Evolutionary conservation across 2,888 invertebrate genomes (phyloP).

Genomic region (Periphyllus acericola): DNA sequence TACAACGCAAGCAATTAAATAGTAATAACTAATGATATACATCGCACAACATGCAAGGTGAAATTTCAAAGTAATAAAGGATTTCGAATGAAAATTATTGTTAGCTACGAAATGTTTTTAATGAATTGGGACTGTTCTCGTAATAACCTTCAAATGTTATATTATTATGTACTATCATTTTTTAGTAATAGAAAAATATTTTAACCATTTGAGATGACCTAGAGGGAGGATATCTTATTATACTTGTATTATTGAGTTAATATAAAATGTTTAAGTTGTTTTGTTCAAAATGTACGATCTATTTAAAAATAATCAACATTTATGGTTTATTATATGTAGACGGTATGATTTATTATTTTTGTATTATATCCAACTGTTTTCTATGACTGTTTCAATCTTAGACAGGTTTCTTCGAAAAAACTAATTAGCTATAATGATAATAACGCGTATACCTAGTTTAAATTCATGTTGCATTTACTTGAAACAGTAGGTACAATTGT

Average conservation of each 20-base stretch:
- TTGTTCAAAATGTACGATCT: background rate
- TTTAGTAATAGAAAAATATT: background rate
- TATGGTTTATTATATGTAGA: background rate
- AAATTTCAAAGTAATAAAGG: constrained; percentile 10
- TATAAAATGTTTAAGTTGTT: background rate
- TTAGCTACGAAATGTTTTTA: background rate
- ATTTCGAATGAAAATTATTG: background rate
- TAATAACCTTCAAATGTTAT: background rate
- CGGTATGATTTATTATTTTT: background rate
- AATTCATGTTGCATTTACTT: background rate
- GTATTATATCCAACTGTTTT: background rate
- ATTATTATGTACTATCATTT: no score
- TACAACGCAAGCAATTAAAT: background rate
- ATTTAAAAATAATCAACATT: background rate
- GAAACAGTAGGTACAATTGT: background rate
- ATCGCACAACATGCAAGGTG: background rate
- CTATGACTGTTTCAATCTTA: background rate
- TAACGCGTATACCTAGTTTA: background rate
- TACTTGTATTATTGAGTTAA: background rate
- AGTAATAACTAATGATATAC: background rate
- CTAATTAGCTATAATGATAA: background rate
- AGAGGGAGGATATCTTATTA: background rate
- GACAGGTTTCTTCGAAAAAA: background rate
- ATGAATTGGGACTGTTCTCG: no score
- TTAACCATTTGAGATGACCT: background rate